phyloP scores from a whole-genome alignment of 2,888 invertebrate species.

The Patella pellucida region DNA sequence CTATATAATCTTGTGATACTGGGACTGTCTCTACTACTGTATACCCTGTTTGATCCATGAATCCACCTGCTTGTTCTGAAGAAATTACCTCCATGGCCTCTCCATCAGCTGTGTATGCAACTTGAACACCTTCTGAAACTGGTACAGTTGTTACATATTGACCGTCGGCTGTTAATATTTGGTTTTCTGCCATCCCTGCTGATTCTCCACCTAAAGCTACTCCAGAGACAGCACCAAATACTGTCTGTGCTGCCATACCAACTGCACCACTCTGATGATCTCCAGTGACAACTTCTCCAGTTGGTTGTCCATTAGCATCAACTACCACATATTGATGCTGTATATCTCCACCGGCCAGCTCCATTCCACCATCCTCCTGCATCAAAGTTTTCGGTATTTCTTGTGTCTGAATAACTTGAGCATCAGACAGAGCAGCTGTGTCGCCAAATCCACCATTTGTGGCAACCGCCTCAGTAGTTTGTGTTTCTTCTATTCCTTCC shows the following conservation, averaged over 20 bases:
- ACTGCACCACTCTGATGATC: conserved; percentile 17
- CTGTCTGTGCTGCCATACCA: conserved; percentile 2
- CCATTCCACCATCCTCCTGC: conserved; percentile 35
- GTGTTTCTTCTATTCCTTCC: conserved; percentile 16
- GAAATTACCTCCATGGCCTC: neutral
- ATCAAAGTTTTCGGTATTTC: conserved; percentile 38
- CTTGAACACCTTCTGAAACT: neutral
- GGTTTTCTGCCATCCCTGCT: neutral
- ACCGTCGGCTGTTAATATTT: neutral
- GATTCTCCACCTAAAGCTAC: neutral
- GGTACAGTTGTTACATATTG: neutral
- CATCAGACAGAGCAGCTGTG: conserved; percentile 28
- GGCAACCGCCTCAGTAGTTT: conserved; percentile 7
- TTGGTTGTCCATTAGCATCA: conserved; percentile 12
- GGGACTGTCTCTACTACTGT: conserved; percentile 19
- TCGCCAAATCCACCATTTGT: conserved; percentile 19
- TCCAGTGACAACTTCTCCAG: conserved; percentile 2
- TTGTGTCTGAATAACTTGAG: conserved; percentile 37
- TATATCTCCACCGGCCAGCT: conserved; percentile 22
- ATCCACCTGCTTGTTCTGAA: neutral
- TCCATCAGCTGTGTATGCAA: neutral
- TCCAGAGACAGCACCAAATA: neutral
- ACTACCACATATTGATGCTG: conserved; percentile 24
- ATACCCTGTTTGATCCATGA: neutral
- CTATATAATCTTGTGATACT: neutral